phyloP scores from a whole-genome alignment of 2,797 vertebrate genomes.

The Heliangelus exortis region DNA sequence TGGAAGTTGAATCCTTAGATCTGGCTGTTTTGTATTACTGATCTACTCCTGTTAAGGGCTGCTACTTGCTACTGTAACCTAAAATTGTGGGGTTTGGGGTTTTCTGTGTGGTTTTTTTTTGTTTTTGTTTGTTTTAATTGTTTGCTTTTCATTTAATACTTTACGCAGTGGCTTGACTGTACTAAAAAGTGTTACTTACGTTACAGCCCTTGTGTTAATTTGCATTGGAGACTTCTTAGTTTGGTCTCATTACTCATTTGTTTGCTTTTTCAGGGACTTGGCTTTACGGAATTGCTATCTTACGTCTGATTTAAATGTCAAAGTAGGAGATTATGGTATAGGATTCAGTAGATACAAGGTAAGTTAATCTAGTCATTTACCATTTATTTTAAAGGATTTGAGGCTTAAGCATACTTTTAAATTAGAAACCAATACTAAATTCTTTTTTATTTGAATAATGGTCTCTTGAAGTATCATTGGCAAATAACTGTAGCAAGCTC shows the following conservation, averaged over 20 bases:
- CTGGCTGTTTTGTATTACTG: neutral
- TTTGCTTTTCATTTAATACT: neutral
- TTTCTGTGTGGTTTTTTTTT: too few species aligned
- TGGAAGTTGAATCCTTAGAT: neutral
- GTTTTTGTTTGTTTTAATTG: neutral
- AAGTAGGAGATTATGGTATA: constrained; percentile 96
- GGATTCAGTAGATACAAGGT: constrained; percentile 94
- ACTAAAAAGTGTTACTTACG: neutral
- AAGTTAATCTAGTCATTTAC: constrained; percentile 45
- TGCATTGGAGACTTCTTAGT: neutral
- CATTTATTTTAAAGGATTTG: neutral
- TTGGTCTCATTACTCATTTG: neutral
- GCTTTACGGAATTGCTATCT: constrained; percentile 96
- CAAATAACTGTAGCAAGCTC: neutral
- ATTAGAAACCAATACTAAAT: neutral
- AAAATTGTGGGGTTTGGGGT: neutral
- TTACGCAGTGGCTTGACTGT: neutral
- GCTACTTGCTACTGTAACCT: neutral
- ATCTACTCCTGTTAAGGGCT: neutral
- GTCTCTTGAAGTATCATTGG: neutral
- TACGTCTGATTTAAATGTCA: constrained; percentile 93
- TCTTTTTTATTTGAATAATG: neutral
- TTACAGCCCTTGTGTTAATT: neutral
- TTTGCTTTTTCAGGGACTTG: constrained; percentile 85
- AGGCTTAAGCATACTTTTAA: neutral